Base-by-base conservation (phyloP, 2,888 invertebrate genomes). In the Drosophila crucigera region DNA sequence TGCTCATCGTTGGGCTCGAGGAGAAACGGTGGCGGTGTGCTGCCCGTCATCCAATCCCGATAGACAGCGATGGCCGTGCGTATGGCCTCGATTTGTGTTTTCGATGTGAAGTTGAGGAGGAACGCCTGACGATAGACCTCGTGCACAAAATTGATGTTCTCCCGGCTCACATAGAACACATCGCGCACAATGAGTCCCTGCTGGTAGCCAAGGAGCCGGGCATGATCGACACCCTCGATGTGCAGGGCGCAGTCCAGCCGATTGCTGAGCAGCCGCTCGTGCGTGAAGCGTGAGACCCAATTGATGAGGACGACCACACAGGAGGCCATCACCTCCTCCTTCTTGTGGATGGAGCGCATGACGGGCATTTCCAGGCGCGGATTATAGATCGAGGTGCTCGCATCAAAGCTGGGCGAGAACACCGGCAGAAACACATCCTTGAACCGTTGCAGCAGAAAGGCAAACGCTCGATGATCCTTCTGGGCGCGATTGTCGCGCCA, bases 111-210 rank as follows among this genome's bases (percentile, higher is more conserved):
- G 79, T 97, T 97, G 87, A 99, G 94, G 56, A 98, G 94, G 94
- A 99, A 97, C 39, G 98, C 98, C 94, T 99, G 98, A 35, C 99
- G 95, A 92, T 98, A 97, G 68, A 99, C 95, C 94, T 99, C 99
- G 90, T 99, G 97, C 35, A 99, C 96, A 92, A 99, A 97, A 94
- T 99, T 98, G 9, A 99, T 96, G 93, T 99, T 98, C 82, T 98
- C 98, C 56, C 98, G 95, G 49, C 96, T 97, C 35, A 96, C 95
- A 92, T 97, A 98, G 50, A 99, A 94, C 25, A 98, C 98, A 87
- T 97, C 97, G 55, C 97, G 95, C 0, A 98, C 98, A 65, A 98
- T 96, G 83, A 95, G 84, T 28, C 91, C 91, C 75, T 93, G 93
- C 58, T 93, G 90, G 53, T 92, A 93, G 37, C 92, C 91, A 60